Evolutionary conservation across 2,797 vertebrate species (phyloP), one percentile per base, ranked within the genome.

Genomic region (Squalus acanthias): DNA sequence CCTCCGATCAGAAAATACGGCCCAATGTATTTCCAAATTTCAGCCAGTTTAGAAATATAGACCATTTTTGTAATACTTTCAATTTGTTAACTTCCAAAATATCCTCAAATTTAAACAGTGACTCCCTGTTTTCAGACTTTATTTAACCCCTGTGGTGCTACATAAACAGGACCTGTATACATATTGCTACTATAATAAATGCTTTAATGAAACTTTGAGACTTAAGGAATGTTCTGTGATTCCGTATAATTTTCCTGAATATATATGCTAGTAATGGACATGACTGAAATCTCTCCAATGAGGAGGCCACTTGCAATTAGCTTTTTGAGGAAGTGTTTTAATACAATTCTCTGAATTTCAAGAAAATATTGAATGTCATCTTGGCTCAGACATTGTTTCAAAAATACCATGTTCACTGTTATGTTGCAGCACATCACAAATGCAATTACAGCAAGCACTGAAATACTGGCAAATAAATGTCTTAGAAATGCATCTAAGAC

Each of bases 271-370:
- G 50, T 29, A 53, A 63, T 8, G 39, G 13, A 46, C 69, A 70
- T 95, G 70, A 17, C 70, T 57, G 70, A 95, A 95, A 76, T 95
- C 70, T 17, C 53, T 76, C 70, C 26, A 60, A 10, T 95, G 94
- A 53, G 70, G 60, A 95, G 57, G 50, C 22, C 53, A 95, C n/a
- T 13, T 17, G 67, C 39, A 74, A n/a, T 95, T 60, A 76, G 29
- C 24, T 57, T 57, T 74, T 53, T 74, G 26, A 76, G 26, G 22
- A 95, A 57, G 15, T 76, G 26, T 74, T 74, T 95, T 95, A n/a
- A 10, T 24, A 95, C 20, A 26, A 95, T 74, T 70, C 9, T 95
- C 50, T 26, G n/a, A 95, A 95, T 76, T 95, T 95, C 94, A 95
- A 95, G 46, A 95, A 53, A 33, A 74, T 33, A 17, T 74, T 29